Conservation (phyloP, 2,888 invertebrate genomes). For the Catocala sponsa region DNA sequence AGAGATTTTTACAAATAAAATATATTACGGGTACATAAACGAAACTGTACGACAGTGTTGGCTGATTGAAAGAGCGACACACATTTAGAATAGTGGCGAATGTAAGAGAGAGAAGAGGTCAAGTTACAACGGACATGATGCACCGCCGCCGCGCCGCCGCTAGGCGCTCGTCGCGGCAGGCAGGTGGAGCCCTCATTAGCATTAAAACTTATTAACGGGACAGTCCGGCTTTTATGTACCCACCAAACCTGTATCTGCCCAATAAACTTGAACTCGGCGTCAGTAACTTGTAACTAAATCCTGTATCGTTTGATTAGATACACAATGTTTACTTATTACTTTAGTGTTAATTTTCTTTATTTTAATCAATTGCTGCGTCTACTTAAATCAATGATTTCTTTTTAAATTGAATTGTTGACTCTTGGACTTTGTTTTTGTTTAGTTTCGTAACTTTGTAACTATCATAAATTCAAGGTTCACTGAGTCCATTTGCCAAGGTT, state of each 20-base stretch:
- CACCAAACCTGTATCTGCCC: conserved; percentile 65
- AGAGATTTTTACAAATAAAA: conserved; percentile 1
- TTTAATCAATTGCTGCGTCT: conserved; percentile 14
- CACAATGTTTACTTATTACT: conserved; percentile 11
- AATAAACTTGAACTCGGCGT: conserved; percentile 59
- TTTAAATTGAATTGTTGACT: conserved; percentile 39
- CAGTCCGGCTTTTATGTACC: conserved; percentile 58
- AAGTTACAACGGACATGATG: conserved; percentile 47
- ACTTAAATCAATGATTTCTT: conserved; percentile 23
- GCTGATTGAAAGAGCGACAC: neutral
- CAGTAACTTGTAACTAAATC: conserved; percentile 44
- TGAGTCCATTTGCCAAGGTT: conserved; percentile 69
- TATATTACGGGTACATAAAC: neutral
- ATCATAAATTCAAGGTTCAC: conserved; percentile 71
- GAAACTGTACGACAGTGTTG: neutral
- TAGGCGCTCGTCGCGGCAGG: conserved; percentile 42
- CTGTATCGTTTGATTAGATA: conserved; percentile 32
- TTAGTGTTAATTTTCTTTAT: conserved; percentile 14
- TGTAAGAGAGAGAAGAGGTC: conserved; percentile 20
- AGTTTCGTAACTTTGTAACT: conserved; percentile 63
- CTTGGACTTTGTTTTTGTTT: conserved; percentile 64
- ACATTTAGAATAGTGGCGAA: conserved; percentile 8
- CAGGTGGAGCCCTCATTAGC: conserved; percentile 79
- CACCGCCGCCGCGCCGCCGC: conserved; percentile 29
- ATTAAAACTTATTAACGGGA: conserved; percentile 82